phyloP scores from a whole-genome alignment of 2,888 invertebrate species.

The Phalera bucephala region DNA sequence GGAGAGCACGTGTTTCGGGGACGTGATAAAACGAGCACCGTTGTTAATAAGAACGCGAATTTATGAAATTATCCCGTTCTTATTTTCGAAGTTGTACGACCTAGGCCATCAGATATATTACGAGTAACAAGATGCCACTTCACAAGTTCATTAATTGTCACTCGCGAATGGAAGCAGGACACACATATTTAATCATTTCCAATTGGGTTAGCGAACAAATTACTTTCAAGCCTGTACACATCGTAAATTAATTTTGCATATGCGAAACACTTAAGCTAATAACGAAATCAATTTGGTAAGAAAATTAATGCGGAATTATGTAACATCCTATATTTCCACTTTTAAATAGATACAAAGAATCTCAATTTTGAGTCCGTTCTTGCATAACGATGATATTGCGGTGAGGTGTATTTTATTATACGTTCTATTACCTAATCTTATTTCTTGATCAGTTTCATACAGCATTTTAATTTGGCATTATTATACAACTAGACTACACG shows the following conservation, averaged over 20 bases:
- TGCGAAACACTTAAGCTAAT: background rate
- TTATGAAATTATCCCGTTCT: background rate
- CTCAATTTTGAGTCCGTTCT: constrained; percentile 34
- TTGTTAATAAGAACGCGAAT: background rate
- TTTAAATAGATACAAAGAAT: constrained; percentile 16
- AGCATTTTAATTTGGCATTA: constrained; percentile 50
- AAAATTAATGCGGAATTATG: constrained; percentile 17
- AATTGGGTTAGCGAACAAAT: background rate
- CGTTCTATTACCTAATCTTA: constrained; percentile 55
- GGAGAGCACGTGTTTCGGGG: constrained; percentile 4
- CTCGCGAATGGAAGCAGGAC: constrained; percentile 1
- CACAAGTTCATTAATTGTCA: background rate
- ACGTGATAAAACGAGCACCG: constrained; percentile 8
- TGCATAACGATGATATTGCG: constrained; percentile 50
- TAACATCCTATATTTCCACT: constrained; percentile 13
- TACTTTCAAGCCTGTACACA: background rate
- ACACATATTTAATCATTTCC: constrained; percentile 1
- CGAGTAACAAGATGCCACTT: constrained; percentile 1
- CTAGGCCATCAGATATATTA: background rate
- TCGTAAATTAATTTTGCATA: background rate
- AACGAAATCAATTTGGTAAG: constrained; percentile 7
- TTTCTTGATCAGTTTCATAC: constrained; percentile 45
- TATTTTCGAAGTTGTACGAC: background rate
- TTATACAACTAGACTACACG: too few species aligned
- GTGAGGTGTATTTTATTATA: constrained; percentile 59